Evolutionary conservation across 2,888 invertebrate genomes (phyloP), one percentile per base, ranked within the genome.

Genomic region (Pharmacophagus antenor): DNA sequence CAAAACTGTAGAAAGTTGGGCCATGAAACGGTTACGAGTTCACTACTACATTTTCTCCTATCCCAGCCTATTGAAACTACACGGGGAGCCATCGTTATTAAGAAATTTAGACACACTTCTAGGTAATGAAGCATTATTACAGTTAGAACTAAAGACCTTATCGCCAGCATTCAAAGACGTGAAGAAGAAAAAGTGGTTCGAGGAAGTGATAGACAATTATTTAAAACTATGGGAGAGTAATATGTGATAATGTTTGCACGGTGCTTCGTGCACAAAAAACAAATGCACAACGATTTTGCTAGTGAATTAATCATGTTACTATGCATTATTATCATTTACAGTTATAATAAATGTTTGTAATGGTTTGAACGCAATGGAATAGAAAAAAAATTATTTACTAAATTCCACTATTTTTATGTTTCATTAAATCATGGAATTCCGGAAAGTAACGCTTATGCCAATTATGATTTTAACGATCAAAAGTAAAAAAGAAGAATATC

Each of bases 191-290:
- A 92, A 93, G 77, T 97, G 96, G 96, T 97, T 96, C 80, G 94
- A 95, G 69, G 96, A 97, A 89, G 95, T 96, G 61, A 92, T 97
- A 79, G 96, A 96, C 86, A 97, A 97, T 92, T 95, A 95, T 86
- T 93, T 96, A 84, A 96, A 96, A 85, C 88, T 97, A 66, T 97
- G 97, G 96, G 97, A 97, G 85, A 94, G 95, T 73, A 97, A 97
- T 84, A 95, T 96, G 93, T 95, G 93, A 93, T 83, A 42, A 42
- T 18, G n/a, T 18, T 44, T 37, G 18, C 18, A 44, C 2, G 15
- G 8, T 44, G 18, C 5, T 10, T 44, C 42, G 8, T 2, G 18
- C 18, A 44, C n/a, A n/a, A n/a, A 44, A 44, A 44, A n/a, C 42
- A 18, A 44, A 44, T 44, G 42, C 42, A 44, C 18, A 44, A 8